A percentile compares a stretch with the other conserved stretches of the same genome.
phyloP scores from a whole-genome alignment of 2,797 vertebrate genomes.

The Halcyon smyrnensis region DNA sequence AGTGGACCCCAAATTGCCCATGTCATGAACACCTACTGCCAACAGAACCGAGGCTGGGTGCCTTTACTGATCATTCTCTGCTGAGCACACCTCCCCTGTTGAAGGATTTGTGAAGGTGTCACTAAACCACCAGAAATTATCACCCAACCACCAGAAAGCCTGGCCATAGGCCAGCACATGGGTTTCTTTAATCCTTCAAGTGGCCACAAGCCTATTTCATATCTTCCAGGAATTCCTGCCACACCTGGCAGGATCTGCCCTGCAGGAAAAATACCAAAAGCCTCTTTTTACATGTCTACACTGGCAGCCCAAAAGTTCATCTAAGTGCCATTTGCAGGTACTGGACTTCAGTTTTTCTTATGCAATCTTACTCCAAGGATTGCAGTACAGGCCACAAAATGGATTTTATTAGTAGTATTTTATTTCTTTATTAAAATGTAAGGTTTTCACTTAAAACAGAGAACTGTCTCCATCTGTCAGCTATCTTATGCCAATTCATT shows the following conservation, averaged over 20 bases:
- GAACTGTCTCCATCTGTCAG: neutral
- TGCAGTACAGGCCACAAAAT: neutral
- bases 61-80: neutral
- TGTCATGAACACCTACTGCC: neutral
- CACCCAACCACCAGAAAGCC: neutral
- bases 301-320: neutral
- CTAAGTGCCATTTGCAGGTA: neutral
- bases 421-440: neutral
- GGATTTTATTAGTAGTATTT: neutral
- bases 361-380: neutral
- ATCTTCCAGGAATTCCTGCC: neutral
- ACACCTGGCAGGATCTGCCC: neutral
- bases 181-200: neutral
- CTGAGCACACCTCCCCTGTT: neutral
- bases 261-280: neutral
- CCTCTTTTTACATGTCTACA: neutral
- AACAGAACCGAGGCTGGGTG: neutral
- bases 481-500: neutral
- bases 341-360: neutral
- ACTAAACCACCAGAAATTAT: neutral
- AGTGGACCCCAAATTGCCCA: neutral
- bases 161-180: fast-evolving
- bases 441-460: neutral
- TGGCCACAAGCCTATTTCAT: neutral
- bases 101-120: neutral